These are phyloP conservation scores for Sebastes oblongus DNA, from an alignment of 2,797 vertebrate species.

Conservation along the genomic window DNA sequence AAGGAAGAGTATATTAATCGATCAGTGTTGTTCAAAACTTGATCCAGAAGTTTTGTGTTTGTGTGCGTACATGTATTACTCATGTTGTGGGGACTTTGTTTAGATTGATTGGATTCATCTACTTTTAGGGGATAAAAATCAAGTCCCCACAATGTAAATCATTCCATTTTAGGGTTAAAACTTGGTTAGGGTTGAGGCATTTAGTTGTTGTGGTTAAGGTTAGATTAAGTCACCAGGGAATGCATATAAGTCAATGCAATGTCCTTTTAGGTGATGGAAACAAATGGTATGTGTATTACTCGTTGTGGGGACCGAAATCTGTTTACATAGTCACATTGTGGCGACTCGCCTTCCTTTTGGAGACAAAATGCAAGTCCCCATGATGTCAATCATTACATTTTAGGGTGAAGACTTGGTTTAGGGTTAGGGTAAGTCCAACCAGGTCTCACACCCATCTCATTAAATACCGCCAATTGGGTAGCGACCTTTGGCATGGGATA, in stretches of 20 bases:
- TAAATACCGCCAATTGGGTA: too few species aligned
- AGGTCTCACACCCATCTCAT: too few species aligned
- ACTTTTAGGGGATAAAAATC: neutral
- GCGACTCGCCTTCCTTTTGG: neutral
- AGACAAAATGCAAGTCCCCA: neutral
- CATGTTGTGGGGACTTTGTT: neutral
- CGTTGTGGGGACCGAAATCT: too few species aligned
- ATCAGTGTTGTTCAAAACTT: neutral
- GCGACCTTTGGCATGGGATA: too few species aligned
- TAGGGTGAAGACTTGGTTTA: neutral
- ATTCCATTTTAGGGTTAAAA: too few species aligned
- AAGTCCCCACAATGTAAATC: neutral
- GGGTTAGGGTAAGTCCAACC: neutral
- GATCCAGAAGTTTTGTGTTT: neutral
- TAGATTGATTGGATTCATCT: neutral
- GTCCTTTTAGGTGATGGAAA: neutral
- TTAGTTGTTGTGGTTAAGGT: neutral
- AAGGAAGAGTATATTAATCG: neutral
- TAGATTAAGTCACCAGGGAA: neutral
- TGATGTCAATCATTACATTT: neutral
- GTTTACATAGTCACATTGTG: neutral
- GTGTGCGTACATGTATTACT: neutral
- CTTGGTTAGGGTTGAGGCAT: neutral
- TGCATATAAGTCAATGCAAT: neutral
- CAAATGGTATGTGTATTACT: neutral